Percentiles rank a stretch among this genome's conserved stretches.
These are phyloP conservation scores for Mellilla xanthometata DNA, from an alignment of 2,888 invertebrate species.

Conservation along the genomic window DNA sequence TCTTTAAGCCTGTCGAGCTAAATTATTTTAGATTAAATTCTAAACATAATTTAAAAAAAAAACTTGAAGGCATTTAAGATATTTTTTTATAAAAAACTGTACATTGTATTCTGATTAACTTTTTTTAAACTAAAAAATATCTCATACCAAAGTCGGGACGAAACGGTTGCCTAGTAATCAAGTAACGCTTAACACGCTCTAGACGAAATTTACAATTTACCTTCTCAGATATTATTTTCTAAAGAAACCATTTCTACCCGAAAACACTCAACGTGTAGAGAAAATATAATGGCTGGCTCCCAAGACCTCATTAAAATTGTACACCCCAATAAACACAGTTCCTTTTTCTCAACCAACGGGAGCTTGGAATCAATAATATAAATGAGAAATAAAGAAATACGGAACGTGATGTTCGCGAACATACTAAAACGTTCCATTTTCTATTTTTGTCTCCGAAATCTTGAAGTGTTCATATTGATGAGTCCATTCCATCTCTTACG, in stretches of 20 bases:
- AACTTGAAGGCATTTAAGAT: no score
- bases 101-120: no score
- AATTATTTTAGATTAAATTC: no score
- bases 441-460: no score
- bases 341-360: slow-evolving; percentile 10
- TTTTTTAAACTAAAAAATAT: no score
- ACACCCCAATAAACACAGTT: slow-evolving; percentile 28
- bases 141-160: no score
- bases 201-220: neutral
- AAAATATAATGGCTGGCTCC: slow-evolving; percentile 19
- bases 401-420: slow-evolving; percentile 8
- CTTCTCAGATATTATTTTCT: slow-evolving; percentile 4
- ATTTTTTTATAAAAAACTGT: no score
- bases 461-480: no score
- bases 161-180: no score
- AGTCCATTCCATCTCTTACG: no score
- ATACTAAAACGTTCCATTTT: neutral
- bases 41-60: no score
- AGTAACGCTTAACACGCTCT: neutral
- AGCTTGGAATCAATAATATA: slow-evolving; percentile 8
- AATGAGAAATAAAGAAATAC: slow-evolving; percentile 12
- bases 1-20: no score
- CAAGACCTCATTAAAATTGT: slow-evolving; percentile 30
- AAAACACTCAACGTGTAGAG: slow-evolving; percentile 14
- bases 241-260: slow-evolving; percentile 15